These are phyloP conservation scores for Selene dorsalis DNA, from an alignment of 2,797 vertebrate genomes.

Conservation along the genomic window DNA sequence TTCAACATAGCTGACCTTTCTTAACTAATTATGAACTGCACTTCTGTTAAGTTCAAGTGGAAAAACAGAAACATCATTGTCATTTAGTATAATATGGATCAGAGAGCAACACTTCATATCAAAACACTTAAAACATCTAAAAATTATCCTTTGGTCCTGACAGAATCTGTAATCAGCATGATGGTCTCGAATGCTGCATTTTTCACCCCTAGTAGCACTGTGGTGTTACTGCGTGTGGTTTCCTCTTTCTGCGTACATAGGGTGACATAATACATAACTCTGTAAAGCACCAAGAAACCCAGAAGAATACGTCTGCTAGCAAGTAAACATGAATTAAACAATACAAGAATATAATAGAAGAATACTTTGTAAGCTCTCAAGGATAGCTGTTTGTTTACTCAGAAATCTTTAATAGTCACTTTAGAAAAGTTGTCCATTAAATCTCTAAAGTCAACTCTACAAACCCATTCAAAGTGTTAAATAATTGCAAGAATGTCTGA, in stretches of 20 bases:
- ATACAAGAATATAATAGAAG: neutral
- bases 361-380: neutral
- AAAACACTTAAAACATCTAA: neutral
- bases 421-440: neutral
- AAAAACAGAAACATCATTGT: slow-evolving; percentile 1
- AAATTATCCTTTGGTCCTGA: neutral
- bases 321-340: neutral
- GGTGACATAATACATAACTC: neutral
- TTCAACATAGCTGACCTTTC: neutral
- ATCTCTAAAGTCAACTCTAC: neutral
- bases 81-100: neutral
- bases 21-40: neutral
- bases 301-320: neutral
- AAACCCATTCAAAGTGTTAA: neutral
- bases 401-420: neutral
- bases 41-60: neutral
- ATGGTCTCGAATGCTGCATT: neutral
- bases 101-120: neutral
- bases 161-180: neutral
- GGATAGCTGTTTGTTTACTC: neutral
- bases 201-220: neutral
- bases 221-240: neutral
- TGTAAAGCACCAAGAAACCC: neutral
- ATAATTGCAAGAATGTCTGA: neutral
- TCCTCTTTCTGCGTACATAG: neutral